Percentiles rank a stretch among this genome's conserved stretches.
phyloP scores from a whole-genome alignment of 2,113 vertebrate genomes.

The Nansenia antarctica region DNA sequence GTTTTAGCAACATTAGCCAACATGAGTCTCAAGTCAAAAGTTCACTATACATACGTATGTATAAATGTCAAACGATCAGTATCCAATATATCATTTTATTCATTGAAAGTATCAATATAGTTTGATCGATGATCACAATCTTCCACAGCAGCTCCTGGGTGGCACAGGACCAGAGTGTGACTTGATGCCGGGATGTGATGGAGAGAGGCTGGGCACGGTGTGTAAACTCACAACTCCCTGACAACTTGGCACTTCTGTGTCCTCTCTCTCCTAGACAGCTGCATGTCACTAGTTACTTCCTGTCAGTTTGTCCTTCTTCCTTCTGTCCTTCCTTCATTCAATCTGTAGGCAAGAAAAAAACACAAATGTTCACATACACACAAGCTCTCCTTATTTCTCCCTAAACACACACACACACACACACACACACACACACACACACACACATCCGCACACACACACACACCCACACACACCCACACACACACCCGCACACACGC shows the following conservation, averaged over 20 bases:
- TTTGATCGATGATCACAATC: too few relatives aligned
- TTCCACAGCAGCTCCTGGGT: background rate
- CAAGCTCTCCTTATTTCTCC: background rate
- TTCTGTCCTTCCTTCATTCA: background rate
- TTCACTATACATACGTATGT: too few relatives aligned
- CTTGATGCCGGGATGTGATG: background rate
- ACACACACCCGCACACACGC: background rate
- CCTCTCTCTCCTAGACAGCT: constrained; percentile 3
- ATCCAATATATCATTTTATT: too few relatives aligned
- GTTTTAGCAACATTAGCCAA: too few relatives aligned
- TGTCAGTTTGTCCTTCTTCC: too few relatives aligned
- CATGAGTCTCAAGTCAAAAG: too few relatives aligned
- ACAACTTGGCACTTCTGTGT: background rate
- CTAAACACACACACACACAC: too few relatives aligned
- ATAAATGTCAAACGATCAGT: too few relatives aligned
- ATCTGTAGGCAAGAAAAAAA: background rate
- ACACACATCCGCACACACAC: too few relatives aligned
- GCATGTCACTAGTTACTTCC: too few relatives aligned
- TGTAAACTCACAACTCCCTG: background rate
- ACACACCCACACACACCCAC: background rate
- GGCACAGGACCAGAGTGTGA: background rate
- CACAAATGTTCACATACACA: too few relatives aligned
- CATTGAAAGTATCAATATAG: too few relatives aligned
- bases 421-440: background rate
- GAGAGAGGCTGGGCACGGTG: background rate